Conservation (phyloP, 2,797 vertebrate species). For the Sebastes alutus region DNA sequence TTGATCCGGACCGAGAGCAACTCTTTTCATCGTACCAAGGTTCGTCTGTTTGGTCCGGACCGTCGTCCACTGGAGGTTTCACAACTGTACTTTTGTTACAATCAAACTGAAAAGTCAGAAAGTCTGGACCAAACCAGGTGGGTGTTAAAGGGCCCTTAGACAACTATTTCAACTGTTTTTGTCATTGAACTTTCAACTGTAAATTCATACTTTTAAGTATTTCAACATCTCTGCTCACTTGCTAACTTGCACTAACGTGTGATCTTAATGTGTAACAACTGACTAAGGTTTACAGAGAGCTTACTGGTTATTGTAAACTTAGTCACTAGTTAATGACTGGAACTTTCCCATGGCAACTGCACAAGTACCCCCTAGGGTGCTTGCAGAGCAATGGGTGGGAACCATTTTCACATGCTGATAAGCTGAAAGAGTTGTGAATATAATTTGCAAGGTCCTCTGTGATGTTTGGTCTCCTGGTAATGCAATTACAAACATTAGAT, state of each 20-base stretch:
- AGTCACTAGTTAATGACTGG: background rate
- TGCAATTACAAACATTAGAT: conserved; percentile 22
- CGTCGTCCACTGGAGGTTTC: background rate
- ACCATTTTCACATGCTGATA: conserved; percentile 1
- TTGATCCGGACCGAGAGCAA: background rate
- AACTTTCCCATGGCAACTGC: background rate
- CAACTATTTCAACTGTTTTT: too few relatives aligned
- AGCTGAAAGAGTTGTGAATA: background rate
- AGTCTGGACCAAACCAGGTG: background rate
- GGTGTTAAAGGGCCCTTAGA: background rate
- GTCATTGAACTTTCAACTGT: background rate
- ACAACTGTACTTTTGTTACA: background rate
- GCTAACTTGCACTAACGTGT: background rate
- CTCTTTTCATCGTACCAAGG: background rate
- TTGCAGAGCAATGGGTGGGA: background rate
- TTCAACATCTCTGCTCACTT: background rate
- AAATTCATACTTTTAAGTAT: background rate
- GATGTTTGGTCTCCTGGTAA: conserved; percentile 23
- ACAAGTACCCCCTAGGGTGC: background rate
- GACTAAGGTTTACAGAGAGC: background rate
- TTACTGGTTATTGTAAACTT: background rate
- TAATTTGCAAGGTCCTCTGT: conserved; percentile 3
- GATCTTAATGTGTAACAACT: background rate
- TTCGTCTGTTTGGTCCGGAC: background rate
- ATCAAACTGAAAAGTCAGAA: background rate